Percentiles rank a stretch among this genome's conserved stretches.
Evolutionary conservation across 1,140 invertebrate genomes (phyloP).

Genomic region (Zaprionus nigranus): DNA sequence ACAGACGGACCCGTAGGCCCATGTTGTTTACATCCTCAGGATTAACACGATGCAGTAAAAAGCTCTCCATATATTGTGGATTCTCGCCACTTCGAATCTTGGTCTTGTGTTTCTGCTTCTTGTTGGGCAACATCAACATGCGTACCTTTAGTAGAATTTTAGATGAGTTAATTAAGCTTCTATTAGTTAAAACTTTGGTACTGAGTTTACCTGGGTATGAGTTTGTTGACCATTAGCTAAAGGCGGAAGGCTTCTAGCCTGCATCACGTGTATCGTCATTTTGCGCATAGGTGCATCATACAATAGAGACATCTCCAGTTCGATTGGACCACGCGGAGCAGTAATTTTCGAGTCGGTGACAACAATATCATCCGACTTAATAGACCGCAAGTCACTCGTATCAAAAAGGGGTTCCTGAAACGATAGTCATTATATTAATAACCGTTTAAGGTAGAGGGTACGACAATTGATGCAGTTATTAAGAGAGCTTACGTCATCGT

Average conservation of each 20-base stretch:
- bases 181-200: neutral
- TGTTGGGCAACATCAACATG: constrained; percentile 93
- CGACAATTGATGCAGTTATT: no score
- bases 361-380: constrained; percentile 78
- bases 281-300: constrained; percentile 95
- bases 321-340: constrained; percentile 87
- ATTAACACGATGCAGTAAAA: constrained; percentile 95
- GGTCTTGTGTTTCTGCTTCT: constrained; percentile 97
- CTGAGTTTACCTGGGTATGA: constrained; percentile 90
- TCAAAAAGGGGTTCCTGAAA: constrained; percentile 85
- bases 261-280: constrained; percentile 95
- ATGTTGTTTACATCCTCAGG: constrained; percentile 96
- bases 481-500: constrained; percentile 85
- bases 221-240: constrained; percentile 90
- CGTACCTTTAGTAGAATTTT: constrained; percentile 87
- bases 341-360: constrained; percentile 48
- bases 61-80: constrained; percentile 96
- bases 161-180: neutral
- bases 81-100: constrained; percentile 94
- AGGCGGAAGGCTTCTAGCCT: constrained; percentile 92
- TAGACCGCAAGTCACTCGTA: constrained; percentile 83
- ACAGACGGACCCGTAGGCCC: constrained; percentile 95
- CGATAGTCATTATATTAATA: constrained; percentile 6
- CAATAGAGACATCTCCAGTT: constrained; percentile 91
- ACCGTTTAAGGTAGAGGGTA: neutral